Percentiles rank a stretch among this genome's conserved stretches.
Conservation (phyloP, 2,888 invertebrate genomes). For the Caenorhabditis drosophilae region DNA sequence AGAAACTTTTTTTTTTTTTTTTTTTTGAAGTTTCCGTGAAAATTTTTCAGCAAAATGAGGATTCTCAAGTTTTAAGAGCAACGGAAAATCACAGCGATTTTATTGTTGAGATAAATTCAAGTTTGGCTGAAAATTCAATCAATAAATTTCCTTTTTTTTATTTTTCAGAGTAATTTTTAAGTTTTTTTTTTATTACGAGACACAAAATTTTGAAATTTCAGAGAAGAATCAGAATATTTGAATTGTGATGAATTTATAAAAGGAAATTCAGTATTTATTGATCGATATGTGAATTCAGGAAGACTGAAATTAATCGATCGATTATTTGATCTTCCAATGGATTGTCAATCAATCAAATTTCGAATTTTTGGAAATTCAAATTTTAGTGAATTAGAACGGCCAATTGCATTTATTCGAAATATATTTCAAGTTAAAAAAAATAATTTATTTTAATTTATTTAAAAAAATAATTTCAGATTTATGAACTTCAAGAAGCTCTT, state of each 20-base stretch:
- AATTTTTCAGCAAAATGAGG: no score
- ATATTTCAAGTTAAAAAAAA: constrained; percentile 15
- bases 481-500: constrained; percentile 32
- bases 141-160: no score
- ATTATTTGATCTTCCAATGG: constrained; percentile 31
- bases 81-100: no score
- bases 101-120: no score
- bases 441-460: not conserved
- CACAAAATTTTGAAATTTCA: constrained; percentile 4
- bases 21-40: no score
- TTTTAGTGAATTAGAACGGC: constrained; percentile 16
- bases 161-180: constrained; percentile 17
- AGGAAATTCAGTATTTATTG: constrained; percentile 12
- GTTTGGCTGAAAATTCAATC: no score
- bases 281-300: constrained; percentile 27
- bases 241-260: constrained; percentile 24
- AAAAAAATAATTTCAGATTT: constrained; percentile 5
- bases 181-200: not conserved
- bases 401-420: constrained; percentile 25
- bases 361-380: constrained; percentile 25
- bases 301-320: constrained; percentile 19
- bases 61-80: no score
- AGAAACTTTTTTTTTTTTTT: no score
- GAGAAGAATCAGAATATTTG: constrained; percentile 24
- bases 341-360: constrained; percentile 21